Percentiles rank a stretch among this genome's conserved stretches.
Evolutionary conservation across 1,140 invertebrate species (phyloP).

Genomic region (Atta texana): DNA sequence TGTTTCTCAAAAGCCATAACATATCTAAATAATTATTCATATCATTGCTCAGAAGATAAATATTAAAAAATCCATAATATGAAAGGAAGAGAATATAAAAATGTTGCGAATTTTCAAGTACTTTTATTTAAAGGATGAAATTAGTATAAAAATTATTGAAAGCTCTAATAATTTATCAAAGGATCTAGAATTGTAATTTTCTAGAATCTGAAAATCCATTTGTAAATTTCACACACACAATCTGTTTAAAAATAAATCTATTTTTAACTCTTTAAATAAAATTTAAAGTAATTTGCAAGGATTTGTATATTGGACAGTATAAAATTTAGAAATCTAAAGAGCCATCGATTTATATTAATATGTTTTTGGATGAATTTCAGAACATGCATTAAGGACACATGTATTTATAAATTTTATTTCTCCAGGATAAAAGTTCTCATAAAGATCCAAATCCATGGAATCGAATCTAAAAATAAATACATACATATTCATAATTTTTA

Average conservation of each 20-base stretch:
- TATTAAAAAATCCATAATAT: neutral
- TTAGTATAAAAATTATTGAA: conserved; percentile 4
- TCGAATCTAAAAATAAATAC: neutral
- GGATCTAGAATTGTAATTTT: neutral
- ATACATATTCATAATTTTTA: neutral
- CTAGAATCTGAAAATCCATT: neutral
- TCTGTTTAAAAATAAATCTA: conserved; percentile 22
- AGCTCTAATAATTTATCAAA: conserved; percentile 27
- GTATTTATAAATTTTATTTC: neutral
- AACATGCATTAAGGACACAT: conserved; percentile 12
- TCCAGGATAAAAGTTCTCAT: neutral
- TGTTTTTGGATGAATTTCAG: neutral
- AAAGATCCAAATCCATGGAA: neutral
- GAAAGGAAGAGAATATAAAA: neutral
- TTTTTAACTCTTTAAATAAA: conserved; percentile 26
- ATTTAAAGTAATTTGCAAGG: conserved; percentile 1
- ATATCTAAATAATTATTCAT: conserved; percentile 4
- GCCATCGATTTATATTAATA: neutral
- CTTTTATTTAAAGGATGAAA: neutral
- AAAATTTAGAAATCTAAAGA: neutral
- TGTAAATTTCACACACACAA: neutral
- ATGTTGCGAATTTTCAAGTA: neutral
- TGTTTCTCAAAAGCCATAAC: conserved; percentile 43
- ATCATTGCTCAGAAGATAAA: conserved; percentile 28
- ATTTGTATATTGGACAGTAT: neutral